Base-by-base conservation (phyloP, 2,113 vertebrate genomes). In the Nibea albiflora region DNA sequence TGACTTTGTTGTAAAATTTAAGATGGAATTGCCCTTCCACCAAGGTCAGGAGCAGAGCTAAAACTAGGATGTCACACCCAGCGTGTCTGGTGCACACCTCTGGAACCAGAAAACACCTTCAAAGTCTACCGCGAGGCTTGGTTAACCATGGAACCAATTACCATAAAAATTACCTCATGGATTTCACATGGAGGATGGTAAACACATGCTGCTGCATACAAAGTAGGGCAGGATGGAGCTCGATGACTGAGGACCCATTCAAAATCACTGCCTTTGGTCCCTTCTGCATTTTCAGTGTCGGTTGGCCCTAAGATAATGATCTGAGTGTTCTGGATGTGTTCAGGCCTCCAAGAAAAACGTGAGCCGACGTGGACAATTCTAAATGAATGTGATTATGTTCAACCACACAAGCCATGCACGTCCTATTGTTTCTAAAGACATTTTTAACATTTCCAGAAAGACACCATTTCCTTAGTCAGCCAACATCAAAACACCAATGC, bases 11-110 rank as follows among this genome's bases (percentile, higher is more conserved):
- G 67, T 75, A 75, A 81, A 88, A 81, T 83, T 28, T 28, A 57
- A 74, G 70, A 84, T 63, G 69, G 44, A 80, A 56, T 16, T 65
- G 54, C 57, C 66, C 69, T 71, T 86, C 53, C 57, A 77, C n/a
- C 80, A 92, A 91, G 85, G 89, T 93, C 88, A 88, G 49, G 46
- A 88, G 61, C 63, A 57, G 26, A 66, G 42, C 39, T 73, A 52
- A 19, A 83, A 69, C 57, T 35, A 78, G 80, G 78, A 83, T 46
- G 73, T 80, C 68, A 81, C 71, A 73, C 73, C 57, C 53, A 47
- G 57, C 54, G 53, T 80, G 74, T 76, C 64, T 47, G 66, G 57
- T 54, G 17, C 72, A 63, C 80, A 80, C 28, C 57, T 31, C 20
- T 22, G 19, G 19, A 85, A 56, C 69, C 42, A 62, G 53, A 78